Conservation (phyloP, 2,797 vertebrate species). For the Macropodus opercularis region DNA sequence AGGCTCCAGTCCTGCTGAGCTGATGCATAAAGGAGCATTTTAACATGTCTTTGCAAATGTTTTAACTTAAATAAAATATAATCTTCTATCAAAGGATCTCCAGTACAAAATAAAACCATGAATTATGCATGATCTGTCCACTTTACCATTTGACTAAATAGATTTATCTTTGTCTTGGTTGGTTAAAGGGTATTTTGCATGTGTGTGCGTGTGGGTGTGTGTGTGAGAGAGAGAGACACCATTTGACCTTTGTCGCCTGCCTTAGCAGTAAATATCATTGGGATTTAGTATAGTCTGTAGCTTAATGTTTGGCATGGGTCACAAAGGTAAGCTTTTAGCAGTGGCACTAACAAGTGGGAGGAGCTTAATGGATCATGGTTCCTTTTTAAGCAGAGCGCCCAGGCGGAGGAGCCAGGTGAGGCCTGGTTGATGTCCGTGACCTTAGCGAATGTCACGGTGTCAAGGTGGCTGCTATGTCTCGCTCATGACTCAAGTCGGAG, state of each 20-base stretch:
- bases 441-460: constrained; percentile 39
- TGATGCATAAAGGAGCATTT: too few relatives aligned
- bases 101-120: too few relatives aligned
- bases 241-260: constrained; percentile 58
- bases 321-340: constrained; percentile 69
- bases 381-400: constrained; percentile 59
- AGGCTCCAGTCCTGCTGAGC: too few relatives aligned
- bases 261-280: constrained; percentile 59
- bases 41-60: too few relatives aligned
- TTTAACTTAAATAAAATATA: too few relatives aligned
- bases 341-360: constrained; percentile 38
- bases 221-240: too few relatives aligned
- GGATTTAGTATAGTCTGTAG: constrained; percentile 52
- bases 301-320: constrained; percentile 66
- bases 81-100: too few relatives aligned
- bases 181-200: constrained; percentile 9
- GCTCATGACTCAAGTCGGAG: constrained; percentile 43
- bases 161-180: neutral
- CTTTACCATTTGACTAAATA: neutral
- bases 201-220: too few relatives aligned
- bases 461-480: constrained; percentile 43
- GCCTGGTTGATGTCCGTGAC: constrained; percentile 49
- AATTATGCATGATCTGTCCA: too few relatives aligned
- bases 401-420: constrained; percentile 30
- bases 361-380: constrained; percentile 63